phyloP scores from a whole-genome alignment of 2,113 vertebrate genomes.

The Trinectes maculatus region DNA sequence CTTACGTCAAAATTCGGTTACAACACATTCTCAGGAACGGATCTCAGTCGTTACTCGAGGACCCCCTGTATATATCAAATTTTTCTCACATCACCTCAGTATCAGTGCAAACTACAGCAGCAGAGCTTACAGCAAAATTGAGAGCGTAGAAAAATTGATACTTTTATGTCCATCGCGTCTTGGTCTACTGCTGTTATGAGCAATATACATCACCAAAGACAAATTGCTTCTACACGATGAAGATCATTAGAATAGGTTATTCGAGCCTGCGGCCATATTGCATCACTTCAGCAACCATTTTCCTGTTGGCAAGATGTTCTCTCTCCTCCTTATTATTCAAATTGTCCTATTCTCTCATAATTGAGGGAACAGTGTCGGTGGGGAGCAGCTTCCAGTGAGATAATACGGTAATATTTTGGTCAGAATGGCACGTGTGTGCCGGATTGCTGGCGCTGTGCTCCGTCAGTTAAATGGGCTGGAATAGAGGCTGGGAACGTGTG shows the following conservation, averaged over 20 bases:
- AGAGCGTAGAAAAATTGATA: neutral
- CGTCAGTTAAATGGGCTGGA: slow-evolving; percentile 59
- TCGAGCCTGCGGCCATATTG: slow-evolving; percentile 3
- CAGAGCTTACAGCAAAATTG: neutral
- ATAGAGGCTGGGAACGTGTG: slow-evolving; percentile 45
- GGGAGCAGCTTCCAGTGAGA: slow-evolving; percentile 1
- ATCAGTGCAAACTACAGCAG: neutral
- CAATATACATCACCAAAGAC: neutral
- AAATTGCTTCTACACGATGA: neutral
- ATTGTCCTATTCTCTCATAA: neutral
- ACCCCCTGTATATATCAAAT: no score
- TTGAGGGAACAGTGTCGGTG: neutral
- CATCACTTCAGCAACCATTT: neutral
- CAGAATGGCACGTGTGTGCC: slow-evolving; percentile 14
- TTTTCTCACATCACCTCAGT: neutral
- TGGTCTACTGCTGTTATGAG: neutral
- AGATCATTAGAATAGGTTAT: neutral
- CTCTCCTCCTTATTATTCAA: neutral
- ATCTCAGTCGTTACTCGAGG: no score
- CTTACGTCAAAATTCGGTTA: no score
- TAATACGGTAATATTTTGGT: slow-evolving; percentile 19
- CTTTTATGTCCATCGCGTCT: neutral
- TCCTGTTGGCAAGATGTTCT: neutral
- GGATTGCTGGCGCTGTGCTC: slow-evolving; percentile 4
- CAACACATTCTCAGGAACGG: no score